A percentile compares a stretch with the other conserved stretches of the same genome.
Evolutionary conservation across 2,888 invertebrate species (phyloP).

Genomic region (Neoascia interrupta): DNA sequence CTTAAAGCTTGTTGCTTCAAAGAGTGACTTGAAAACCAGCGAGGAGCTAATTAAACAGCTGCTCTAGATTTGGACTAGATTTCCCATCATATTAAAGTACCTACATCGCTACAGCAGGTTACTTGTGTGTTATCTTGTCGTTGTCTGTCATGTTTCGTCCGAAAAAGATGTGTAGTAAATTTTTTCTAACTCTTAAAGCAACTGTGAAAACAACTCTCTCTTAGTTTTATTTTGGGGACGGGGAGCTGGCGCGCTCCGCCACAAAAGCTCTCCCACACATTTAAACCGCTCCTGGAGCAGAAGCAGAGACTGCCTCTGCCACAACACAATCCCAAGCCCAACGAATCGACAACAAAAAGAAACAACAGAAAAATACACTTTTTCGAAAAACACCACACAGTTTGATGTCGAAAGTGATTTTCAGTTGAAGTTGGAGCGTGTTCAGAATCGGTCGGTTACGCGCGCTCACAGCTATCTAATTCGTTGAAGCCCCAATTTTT

Average conservation of each 20-base stretch:
- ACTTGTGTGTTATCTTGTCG: too few species aligned
- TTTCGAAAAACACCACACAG: slow-evolving; percentile 50
- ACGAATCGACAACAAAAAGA: neutral
- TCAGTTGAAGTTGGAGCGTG: slow-evolving; percentile 75
- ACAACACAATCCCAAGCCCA: slow-evolving; percentile 33
- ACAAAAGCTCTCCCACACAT: slow-evolving; percentile 34
- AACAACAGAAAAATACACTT: slow-evolving; percentile 19
- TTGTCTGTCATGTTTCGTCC: too few species aligned
- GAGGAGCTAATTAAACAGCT: too few species aligned
- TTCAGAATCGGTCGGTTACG: slow-evolving; percentile 72
- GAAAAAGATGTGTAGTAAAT: too few species aligned
- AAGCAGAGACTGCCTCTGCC: slow-evolving; percentile 3
- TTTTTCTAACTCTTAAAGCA: too few species aligned
- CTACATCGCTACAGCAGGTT: too few species aligned
- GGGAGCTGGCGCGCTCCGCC: neutral
- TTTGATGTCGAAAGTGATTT: slow-evolving; percentile 68
- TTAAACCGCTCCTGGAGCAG: neutral
- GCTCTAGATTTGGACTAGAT: too few species aligned
- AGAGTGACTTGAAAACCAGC: neutral
- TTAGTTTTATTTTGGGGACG: too few species aligned
- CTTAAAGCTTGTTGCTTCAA: slow-evolving; percentile 57
- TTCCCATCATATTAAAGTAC: too few species aligned
- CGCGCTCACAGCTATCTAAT: slow-evolving; percentile 66
- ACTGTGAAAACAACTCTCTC: too few species aligned
- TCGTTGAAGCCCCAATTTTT: slow-evolving; percentile 28